Evolutionary conservation across 2,888 invertebrate genomes (phyloP).

Genomic region (Chaitophorus viminalis): DNA sequence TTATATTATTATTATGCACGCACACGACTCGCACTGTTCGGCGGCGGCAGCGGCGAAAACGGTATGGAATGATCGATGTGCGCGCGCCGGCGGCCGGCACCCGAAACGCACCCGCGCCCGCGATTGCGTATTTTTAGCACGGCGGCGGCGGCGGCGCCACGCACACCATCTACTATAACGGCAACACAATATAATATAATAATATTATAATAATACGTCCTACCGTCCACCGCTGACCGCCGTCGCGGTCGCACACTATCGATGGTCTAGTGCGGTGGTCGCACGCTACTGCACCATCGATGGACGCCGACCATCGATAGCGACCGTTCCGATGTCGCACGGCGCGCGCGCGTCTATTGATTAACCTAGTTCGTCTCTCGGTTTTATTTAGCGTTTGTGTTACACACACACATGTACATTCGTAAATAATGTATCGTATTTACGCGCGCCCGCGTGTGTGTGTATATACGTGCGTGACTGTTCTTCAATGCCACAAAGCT

Average conservation of each 20-base stretch:
- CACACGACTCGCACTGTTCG: slow-evolving; percentile 27
- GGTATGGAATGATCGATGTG: slow-evolving; percentile 51
- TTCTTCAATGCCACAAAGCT: slow-evolving; percentile 44
- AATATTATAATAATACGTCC: no score
- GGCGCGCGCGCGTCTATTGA: slow-evolving; percentile 60
- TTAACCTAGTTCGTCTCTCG: slow-evolving; percentile 59
- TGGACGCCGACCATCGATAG: slow-evolving; percentile 1
- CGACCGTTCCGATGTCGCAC: background rate
- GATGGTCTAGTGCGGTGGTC: no score
- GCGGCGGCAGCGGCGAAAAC: slow-evolving; percentile 1
- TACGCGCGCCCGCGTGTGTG: background rate
- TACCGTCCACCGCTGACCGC: background rate
- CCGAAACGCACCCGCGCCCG: slow-evolving; percentile 5
- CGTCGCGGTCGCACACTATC: background rate
- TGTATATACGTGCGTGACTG: slow-evolving; percentile 29
- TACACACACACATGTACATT: background rate
- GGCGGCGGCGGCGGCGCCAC: slow-evolving; percentile 27
- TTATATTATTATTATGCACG: slow-evolving; percentile 27
- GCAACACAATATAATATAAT: no score
- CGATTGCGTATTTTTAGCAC: slow-evolving; percentile 51
- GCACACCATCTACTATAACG: background rate
- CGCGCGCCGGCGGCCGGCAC: slow-evolving; percentile 14
- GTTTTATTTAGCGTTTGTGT: slow-evolving; percentile 46
- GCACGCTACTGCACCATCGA: background rate
- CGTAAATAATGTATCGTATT: background rate